Base-by-base conservation (phyloP, 2,113 vertebrate species). In the Lagopus muta region DNA sequence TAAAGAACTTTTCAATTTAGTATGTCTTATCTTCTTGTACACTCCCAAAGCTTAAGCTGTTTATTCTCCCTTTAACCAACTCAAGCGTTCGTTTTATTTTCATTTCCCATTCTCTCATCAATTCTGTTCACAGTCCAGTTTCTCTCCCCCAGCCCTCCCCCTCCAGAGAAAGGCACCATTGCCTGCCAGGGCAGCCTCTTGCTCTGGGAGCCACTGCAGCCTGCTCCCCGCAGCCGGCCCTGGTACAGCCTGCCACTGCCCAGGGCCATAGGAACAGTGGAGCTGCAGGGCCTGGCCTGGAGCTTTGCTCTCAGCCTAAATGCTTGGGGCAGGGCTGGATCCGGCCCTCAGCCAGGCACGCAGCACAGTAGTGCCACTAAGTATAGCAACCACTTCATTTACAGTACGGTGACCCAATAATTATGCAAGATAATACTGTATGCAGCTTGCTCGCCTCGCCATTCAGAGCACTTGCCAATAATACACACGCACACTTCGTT, bases 351-450 rank as follows among this genome's bases (percentile, higher is more conserved):
- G 72, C 75, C 90, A 96, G 85, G 82, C 92, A 73, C 81, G 1
- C 62, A 76, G 52, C 20, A 25, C 70, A 52, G 95, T 93, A 94
- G 78, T 79, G 71, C 16, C 55, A 74, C 95, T 97, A 97, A 97
- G 90, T 95, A 96, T 97, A 97, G 96, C 28, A 96, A 89, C 91
- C 91, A 93, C 94, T 95, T 97, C 84, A 82, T 95, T 92, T 96
- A 95, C 95, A 96, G 96, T 96, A 95, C 86, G 70, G 95, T 95
- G 94, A 96, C 85, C 91, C 91, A 96, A 95, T 96, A 96, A 95
- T 96, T 96, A 95, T 95, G 96, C 97, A 97, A 97, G 96, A 96
- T 97, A 98, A 97, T 97, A 95, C 96, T 92, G 91, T 94, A 96
- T 87, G 87, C 93, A 96, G 95, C 98, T 92, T 95, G 94, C 96